Conservation (phyloP, 2,797 vertebrate species). For the Bryconaethiops microstoma region DNA sequence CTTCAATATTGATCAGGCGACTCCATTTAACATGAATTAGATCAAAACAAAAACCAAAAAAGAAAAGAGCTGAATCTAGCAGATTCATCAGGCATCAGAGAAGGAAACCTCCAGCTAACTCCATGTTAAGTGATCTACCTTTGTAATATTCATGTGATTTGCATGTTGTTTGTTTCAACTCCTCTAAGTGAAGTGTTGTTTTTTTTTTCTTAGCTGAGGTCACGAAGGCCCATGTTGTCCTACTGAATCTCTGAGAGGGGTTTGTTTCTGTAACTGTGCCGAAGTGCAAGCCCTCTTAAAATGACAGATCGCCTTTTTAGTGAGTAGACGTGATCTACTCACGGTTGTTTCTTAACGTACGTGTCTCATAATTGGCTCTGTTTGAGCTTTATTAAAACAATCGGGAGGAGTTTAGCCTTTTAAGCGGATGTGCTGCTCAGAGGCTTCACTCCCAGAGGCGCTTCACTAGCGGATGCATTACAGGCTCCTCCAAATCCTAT, state of each 20-base stretch:
- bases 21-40: conserved; percentile 81
- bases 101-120: conserved; percentile 74
- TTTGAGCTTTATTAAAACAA: conserved; percentile 69
- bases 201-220: conserved; percentile 64
- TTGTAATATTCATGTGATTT: conserved; percentile 83
- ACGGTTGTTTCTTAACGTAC: conserved; percentile 72
- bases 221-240: conserved; percentile 72
- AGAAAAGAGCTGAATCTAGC: conserved; percentile 78
- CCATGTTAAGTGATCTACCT: conserved; percentile 80
- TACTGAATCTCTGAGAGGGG: conserved; percentile 68
- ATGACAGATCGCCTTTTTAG: conserved; percentile 30
- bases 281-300: conserved; percentile 21
- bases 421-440: conserved; percentile 40
- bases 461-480: conserved; percentile 79
- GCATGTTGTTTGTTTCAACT: conserved; percentile 84
- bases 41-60: conserved; percentile 65
- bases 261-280: conserved; percentile 59
- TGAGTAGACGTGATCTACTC: background rate
- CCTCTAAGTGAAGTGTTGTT: conserved; percentile 65
- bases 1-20: conserved; percentile 79
- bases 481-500: conserved; percentile 79
- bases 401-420: conserved; percentile 52
- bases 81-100: conserved; percentile 77
- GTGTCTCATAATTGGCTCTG: conserved; percentile 73
- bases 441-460: conserved; percentile 65